These are phyloP conservation scores for Dromius quadrimaculatus DNA, from an alignment of 2,888 invertebrate genomes.

Conservation along the genomic window DNA sequence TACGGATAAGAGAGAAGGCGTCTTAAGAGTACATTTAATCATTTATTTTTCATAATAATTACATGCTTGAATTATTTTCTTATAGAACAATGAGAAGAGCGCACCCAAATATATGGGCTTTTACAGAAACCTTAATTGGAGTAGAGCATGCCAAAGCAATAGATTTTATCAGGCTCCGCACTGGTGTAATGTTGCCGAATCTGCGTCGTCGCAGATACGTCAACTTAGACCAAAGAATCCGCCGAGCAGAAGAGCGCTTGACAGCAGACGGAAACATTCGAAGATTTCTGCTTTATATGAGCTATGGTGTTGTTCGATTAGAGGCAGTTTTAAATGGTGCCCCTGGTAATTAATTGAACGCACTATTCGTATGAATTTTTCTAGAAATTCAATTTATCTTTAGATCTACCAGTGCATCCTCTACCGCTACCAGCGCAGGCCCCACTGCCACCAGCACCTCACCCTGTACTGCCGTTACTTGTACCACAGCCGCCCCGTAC, in stretches of 20 bases:
- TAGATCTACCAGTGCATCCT: too few species aligned
- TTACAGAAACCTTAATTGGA: neutral
- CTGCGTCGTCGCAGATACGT: neutral
- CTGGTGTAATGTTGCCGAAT: neutral
- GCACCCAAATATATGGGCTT: slow-evolving; percentile 17
- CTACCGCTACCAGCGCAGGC: too few species aligned
- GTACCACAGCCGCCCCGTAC: neutral
- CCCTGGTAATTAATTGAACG: slow-evolving; percentile 10
- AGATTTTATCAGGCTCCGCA: neutral
- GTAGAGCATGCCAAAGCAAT: neutral
- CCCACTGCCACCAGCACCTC: too few species aligned
- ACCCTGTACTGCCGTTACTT: too few species aligned
- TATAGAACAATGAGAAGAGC: neutral
- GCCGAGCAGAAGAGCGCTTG: neutral
- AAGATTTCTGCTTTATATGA: neutral
- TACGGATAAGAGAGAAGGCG: too few species aligned
- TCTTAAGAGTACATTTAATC: too few species aligned
- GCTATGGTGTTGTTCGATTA: neutral
- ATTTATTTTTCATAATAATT: too few species aligned
- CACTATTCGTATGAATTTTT: too few species aligned
- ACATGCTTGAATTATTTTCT: too few species aligned
- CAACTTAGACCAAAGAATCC: neutral
- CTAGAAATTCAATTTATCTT: too few species aligned
- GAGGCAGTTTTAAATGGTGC: neutral
- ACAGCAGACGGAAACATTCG: neutral